Percentiles rank a stretch among this genome's conserved stretches.
Conservation (phyloP, 2,888 invertebrate species). For the Leptinotarsa haldemani region DNA sequence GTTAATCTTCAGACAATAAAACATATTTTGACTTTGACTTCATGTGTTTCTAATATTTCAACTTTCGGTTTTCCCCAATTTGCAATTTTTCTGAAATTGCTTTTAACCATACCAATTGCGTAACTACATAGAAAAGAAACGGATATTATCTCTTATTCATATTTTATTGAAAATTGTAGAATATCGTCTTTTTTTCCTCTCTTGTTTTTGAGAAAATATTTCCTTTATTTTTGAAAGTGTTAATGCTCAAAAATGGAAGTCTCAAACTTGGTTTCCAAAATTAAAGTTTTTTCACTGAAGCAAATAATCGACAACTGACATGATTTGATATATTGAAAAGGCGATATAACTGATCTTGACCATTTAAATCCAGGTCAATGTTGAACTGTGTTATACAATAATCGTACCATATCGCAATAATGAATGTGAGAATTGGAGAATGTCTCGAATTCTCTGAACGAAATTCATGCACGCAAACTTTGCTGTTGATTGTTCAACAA, state of each 20-base stretch:
- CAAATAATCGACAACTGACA: background rate
- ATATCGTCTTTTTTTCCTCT: too few species aligned
- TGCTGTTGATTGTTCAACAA: background rate
- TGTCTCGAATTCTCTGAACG: background rate
- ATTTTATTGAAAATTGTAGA: too few species aligned
- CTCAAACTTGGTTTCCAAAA: background rate
- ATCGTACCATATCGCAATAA: conserved; percentile 11
- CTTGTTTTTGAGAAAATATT: too few species aligned
- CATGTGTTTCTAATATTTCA: too few species aligned
- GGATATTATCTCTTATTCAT: too few species aligned
- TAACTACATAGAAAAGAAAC: too few species aligned
- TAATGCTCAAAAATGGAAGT: background rate
- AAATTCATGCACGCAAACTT: conserved; percentile 7
- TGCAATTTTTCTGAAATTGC: too few species aligned
- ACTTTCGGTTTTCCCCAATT: too few species aligned
- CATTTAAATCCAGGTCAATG: conserved; percentile 39
- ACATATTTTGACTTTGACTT: too few species aligned
- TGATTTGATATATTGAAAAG: conserved; percentile 15
- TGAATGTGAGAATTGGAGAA: conserved; percentile 12
- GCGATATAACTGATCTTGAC: conserved; percentile 33
- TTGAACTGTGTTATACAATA: conserved; percentile 33
- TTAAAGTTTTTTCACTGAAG: conserved; percentile 4
- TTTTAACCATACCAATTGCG: too few species aligned
- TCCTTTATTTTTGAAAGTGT: background rate
- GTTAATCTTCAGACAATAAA: too few species aligned